Conservation (phyloP, 1,140 invertebrate genomes). For the Eufriesea mexicana region DNA sequence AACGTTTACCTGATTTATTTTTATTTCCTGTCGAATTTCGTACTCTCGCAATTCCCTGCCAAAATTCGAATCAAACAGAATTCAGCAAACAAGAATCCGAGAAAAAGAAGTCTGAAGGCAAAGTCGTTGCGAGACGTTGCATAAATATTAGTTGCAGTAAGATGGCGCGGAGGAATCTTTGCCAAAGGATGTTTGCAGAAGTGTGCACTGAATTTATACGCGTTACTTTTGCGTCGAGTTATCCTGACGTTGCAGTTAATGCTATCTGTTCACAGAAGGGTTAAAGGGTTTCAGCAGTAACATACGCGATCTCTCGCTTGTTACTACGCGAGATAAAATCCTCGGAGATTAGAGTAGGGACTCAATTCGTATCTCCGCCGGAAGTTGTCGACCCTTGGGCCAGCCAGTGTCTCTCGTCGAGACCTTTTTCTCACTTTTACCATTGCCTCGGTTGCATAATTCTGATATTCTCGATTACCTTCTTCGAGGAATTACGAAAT, state of each 20-base stretch:
- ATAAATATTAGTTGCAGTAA: background rate
- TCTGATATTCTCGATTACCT: background rate
- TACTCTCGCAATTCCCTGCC: background rate
- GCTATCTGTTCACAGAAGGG: slow-evolving; percentile 56
- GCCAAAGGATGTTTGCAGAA: slow-evolving; percentile 34
- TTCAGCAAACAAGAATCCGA: no score
- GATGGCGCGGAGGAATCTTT: background rate
- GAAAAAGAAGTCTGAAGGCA: no score
- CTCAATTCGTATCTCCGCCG: slow-evolving; percentile 66
- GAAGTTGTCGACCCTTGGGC: slow-evolving; percentile 52
- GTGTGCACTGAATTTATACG: slow-evolving; percentile 31
- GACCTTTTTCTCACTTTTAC: background rate
- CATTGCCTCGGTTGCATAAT: slow-evolving; percentile 38
- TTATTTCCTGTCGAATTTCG: no score
- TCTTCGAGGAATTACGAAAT: background rate
- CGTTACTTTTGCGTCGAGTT: slow-evolving; percentile 33
- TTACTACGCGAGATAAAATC: slow-evolving; percentile 69
- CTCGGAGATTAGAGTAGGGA: slow-evolving; percentile 59
- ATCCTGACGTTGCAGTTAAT: slow-evolving; percentile 26
- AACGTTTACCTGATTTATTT: no score
- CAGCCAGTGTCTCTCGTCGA: slow-evolving; percentile 3
- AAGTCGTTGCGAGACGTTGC: background rate
- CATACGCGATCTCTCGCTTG: slow-evolving; percentile 38
- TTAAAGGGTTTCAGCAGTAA: slow-evolving; percentile 59
- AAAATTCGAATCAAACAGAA: background rate